Evolutionary conservation across 2,113 vertebrate genomes (phyloP).

Genomic region (Narcine bancroftii): DNA sequence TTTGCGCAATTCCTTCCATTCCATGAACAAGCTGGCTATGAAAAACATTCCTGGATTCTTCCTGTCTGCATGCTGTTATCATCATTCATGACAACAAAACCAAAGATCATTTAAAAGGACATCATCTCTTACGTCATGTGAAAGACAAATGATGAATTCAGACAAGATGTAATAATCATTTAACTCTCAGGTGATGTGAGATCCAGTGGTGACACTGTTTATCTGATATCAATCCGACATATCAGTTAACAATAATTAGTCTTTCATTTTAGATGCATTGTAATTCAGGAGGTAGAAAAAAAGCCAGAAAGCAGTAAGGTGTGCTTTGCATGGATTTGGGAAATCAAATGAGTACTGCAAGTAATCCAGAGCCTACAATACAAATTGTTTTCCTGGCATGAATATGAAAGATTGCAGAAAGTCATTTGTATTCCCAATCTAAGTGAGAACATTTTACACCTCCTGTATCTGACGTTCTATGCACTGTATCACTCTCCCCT

Average conservation of each 20-base stretch:
- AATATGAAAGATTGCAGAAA: not conserved
- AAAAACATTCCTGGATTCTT: not conserved
- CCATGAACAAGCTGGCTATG: not conserved
- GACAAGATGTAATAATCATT: constrained; percentile 22
- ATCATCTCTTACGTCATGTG: not conserved
- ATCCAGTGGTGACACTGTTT: not conserved
- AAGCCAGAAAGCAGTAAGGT: not conserved
- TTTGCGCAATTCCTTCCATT: not conserved
- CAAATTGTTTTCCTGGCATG: not conserved
- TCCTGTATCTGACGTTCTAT: not conserved
- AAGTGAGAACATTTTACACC: not conserved
- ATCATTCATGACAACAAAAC: not conserved
- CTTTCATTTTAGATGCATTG: not conserved
- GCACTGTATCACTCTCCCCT: not conserved
- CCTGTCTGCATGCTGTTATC: not conserved
- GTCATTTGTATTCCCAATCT: not conserved
- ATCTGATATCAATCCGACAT: constrained; percentile 15
- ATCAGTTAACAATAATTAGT: constrained; percentile 25
- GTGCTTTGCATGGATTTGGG: not conserved
- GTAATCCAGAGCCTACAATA: not conserved
- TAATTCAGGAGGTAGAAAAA: not conserved
- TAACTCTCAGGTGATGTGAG: not conserved
- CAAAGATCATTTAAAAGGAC: constrained; percentile 19
- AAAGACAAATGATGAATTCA: constrained; percentile 8
- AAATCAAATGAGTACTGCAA: constrained; percentile 11